A percentile compares a stretch with the other conserved stretches of the same genome.
Evolutionary conservation across 2,888 invertebrate genomes (phyloP).

Genomic region (Rhaphigaster nebulosa): DNA sequence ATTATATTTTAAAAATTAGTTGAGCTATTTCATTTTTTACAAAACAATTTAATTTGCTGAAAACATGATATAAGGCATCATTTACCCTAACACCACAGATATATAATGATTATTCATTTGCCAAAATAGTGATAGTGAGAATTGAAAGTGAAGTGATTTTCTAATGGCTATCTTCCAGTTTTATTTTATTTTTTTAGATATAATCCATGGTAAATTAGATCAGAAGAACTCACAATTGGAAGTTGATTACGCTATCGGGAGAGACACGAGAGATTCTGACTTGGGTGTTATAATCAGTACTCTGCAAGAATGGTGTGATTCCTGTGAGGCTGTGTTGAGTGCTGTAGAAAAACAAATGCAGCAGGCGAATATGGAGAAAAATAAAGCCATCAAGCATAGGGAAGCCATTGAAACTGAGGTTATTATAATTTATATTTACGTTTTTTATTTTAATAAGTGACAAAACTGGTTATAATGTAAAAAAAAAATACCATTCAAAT

Average conservation of each 20-base stretch:
- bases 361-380: slow-evolving; percentile 88
- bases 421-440: slow-evolving; percentile 65
- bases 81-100: too few relatives aligned
- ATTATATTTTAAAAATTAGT: too few relatives aligned
- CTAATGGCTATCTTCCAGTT: background rate
- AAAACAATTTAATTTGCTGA: too few relatives aligned
- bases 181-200: slow-evolving; percentile 73
- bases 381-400: slow-evolving; percentile 82
- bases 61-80: too few relatives aligned
- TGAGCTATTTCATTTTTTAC: too few relatives aligned
- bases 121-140: too few relatives aligned
- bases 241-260: slow-evolving; percentile 93
- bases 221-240: slow-evolving; percentile 94
- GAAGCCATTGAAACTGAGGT: slow-evolving; percentile 90
- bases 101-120: too few relatives aligned
- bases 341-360: slow-evolving; percentile 92
- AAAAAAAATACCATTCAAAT: too few relatives aligned
- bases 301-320: slow-evolving; percentile 89
- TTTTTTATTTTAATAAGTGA: background rate
- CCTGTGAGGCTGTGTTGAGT: slow-evolving; percentile 88
- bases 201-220: slow-evolving; percentile 95
- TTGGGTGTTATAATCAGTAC: slow-evolving; percentile 85
- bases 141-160: too few relatives aligned
- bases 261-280: slow-evolving; percentile 90
- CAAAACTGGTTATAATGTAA: too few relatives aligned